Base-by-base conservation (phyloP, 2,113 vertebrate genomes). In the Ptilonorhynchus violaceus region DNA sequence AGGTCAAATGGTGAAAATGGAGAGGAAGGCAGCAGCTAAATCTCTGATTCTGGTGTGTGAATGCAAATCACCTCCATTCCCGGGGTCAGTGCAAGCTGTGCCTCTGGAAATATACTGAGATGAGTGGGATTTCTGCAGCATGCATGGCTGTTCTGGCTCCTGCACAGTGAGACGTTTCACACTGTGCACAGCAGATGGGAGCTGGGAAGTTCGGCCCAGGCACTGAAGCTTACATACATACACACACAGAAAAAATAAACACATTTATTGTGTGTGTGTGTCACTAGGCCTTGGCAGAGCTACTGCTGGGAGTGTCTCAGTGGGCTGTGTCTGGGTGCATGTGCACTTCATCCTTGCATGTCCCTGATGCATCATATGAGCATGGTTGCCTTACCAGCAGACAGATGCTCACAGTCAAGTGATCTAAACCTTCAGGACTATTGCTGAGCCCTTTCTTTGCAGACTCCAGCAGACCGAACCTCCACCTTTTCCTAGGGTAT, bases 181-280 rank as follows among this genome's bases (percentile, higher is more conserved):
- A 72, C 88, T 91, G 85, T 68, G 76, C 84, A n/a, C 83, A 91
- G 93, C 95, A 96, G 95, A 96, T 94, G 93, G 94, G 94, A 95
- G 56, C 89, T 91, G 74, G 80, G 44, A 85, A 92, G 84, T 89
- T 94, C 22, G 4, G 72, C 76, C 79, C 83, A 94, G 87, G 91
- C 72, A 75, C 1, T 87, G 74, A 68, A 81, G 73, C 89, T 94
- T 78, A 72, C 83, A 91, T 86, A 84, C 39, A 81, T 67, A 87
- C 2, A 6, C 39, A 58, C 67, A 49, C 37, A 11, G 59, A 53
- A 31, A 58, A 44, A 74, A 44, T 11, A 94, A 25, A 62, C 44
- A 75, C 15, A 83, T 70, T 15, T 27, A 55, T 8, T 47, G 13
- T 67, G 37, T 24, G 15, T 24, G 15, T 35, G 19, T 96, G 47